Evolutionary conservation across 2,113 vertebrate species (phyloP).

Genomic region (Amphilophus citrinellus): DNA sequence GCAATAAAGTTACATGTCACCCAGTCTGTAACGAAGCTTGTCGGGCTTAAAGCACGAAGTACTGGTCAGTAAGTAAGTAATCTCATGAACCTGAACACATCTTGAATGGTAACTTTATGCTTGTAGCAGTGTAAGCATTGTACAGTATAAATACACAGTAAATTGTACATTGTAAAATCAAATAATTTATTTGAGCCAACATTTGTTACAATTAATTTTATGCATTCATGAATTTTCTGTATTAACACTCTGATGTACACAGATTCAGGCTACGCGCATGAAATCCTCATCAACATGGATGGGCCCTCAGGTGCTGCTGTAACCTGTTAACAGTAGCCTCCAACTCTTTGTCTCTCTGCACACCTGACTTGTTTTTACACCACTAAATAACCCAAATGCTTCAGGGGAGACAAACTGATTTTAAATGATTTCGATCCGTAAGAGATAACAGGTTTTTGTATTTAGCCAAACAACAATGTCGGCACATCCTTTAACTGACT

Average conservation of each 20-base stretch:
- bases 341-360: rapidly evolving
- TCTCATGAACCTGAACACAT: too few relatives aligned
- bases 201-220: not conserved
- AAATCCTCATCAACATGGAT: not conserved
- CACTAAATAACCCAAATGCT: not conserved
- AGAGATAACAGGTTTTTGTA: not conserved
- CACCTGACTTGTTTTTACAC: not conserved
- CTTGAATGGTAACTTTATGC: too few relatives aligned
- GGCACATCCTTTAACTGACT: not conserved
- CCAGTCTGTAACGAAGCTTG: too few relatives aligned
- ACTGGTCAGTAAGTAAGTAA: too few relatives aligned
- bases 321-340: not conserved
- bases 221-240: not conserved
- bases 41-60: too few relatives aligned
- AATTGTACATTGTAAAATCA: rapidly evolving
- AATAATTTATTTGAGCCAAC: too few relatives aligned
- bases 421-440: not conserved
- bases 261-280: not conserved
- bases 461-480: not conserved
- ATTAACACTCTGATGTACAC: not conserved
- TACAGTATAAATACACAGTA: too few relatives aligned
- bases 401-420: not conserved
- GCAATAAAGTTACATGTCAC: too few relatives aligned
- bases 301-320: too few relatives aligned
- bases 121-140: too few relatives aligned